phyloP scores from a whole-genome alignment of 53 echinoderm and acorn worm genomes.

The Henricia sp. region DNA sequence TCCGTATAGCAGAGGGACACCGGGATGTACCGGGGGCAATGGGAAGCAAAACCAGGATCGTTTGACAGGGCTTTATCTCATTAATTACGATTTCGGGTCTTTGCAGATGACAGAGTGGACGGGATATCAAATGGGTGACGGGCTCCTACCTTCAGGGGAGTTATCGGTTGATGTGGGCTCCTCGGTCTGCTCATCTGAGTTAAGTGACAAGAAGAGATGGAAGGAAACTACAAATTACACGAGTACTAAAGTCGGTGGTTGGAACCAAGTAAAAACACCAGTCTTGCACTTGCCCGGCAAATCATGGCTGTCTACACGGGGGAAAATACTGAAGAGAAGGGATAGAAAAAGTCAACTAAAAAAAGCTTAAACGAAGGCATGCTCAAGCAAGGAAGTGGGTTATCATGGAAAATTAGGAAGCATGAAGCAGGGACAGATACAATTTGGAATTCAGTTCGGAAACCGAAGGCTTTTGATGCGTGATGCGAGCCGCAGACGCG shows the following conservation, averaged over 20 bases:
- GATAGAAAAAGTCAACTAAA: background rate
- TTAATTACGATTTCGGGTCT: no score
- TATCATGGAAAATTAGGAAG: background rate
- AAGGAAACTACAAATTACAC: conserved; percentile 95
- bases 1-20: no score
- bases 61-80: no score
- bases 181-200: conserved; percentile 86
- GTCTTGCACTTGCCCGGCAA: conserved; percentile 98
- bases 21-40: no score
- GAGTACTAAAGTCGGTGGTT: conserved; percentile 86
- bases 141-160: conserved; percentile 76
- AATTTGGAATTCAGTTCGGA: background rate
- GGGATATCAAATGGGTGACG: no score
- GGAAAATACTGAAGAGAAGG: background rate
- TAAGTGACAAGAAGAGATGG: conserved; percentile 88
- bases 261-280: conserved; percentile 63
- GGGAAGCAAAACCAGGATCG: no score
- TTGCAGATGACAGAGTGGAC: no score
- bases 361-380: background rate
- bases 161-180: conserved; percentile 67
- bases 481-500: no score
- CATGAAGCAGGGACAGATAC: background rate
- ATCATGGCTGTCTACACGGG: conserved; percentile 68
- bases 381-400: background rate
- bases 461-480: no score